phyloP scores from a whole-genome alignment of 2,888 invertebrate species.

The Heliconius cydno region DNA sequence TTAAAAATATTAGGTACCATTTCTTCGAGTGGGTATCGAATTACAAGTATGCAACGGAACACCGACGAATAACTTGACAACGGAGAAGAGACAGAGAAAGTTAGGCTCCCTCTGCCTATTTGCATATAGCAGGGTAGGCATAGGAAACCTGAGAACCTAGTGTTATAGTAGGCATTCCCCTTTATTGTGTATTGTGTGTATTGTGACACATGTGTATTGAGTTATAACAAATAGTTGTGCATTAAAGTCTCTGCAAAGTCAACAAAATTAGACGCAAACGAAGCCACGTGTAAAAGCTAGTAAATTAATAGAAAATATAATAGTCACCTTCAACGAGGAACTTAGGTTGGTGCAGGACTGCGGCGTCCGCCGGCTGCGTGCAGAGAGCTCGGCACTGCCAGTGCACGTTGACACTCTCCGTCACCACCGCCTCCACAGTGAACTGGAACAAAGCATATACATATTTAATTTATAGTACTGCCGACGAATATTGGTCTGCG shows the following conservation, averaged over 20 bases:
- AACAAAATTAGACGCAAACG: background rate
- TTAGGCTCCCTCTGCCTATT: too few relatives aligned
- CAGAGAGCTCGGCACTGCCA: conserved; percentile 93
- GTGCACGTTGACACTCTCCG: conserved; percentile 91
- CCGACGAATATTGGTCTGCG: background rate
- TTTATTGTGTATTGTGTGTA: too few relatives aligned
- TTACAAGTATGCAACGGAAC: too few relatives aligned
- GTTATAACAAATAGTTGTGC: too few relatives aligned
- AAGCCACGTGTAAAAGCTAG: background rate
- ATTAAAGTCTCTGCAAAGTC: background rate
- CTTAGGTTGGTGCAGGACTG: conserved; percentile 87
- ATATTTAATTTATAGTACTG: background rate
- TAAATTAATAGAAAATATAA: background rate
- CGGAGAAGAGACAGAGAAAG: too few relatives aligned
- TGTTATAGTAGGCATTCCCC: background rate
- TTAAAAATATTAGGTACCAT: too few relatives aligned
- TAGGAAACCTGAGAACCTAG: background rate
- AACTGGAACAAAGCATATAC: conserved; percentile 72
- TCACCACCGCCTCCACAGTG: conserved; percentile 92
- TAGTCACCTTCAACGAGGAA: conserved; percentile 74
- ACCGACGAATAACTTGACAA: too few relatives aligned
- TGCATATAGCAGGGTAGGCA: background rate
- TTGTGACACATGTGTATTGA: too few relatives aligned
- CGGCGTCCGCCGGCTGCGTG: conserved; percentile 77
- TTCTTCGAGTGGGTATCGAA: too few relatives aligned